Evolutionary conservation across 1,140 invertebrate genomes (phyloP).

Genomic region (Lepidurus apus): DNA sequence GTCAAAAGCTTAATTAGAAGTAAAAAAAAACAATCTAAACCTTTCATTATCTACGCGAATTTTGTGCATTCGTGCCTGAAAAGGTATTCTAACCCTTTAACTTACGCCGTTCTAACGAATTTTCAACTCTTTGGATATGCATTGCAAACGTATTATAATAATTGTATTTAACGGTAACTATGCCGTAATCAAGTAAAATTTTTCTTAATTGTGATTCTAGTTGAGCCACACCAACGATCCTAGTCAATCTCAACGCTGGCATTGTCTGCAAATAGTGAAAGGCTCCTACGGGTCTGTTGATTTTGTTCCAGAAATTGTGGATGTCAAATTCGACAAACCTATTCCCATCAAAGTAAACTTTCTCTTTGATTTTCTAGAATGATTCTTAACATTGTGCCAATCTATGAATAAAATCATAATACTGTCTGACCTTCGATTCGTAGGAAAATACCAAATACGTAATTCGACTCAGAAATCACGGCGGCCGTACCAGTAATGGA

Average conservation of each 20-base stretch:
- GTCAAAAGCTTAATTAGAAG: too few relatives aligned
- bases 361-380: neutral
- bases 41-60: too few relatives aligned
- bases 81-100: too few relatives aligned
- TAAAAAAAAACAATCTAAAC: too few relatives aligned
- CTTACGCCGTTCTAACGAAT: too few relatives aligned
- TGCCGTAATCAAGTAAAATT: neutral
- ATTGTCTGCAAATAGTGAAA: slow-evolving; percentile 62
- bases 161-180: too few relatives aligned
- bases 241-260: slow-evolving; percentile 55
- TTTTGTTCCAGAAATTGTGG: slow-evolving; percentile 68
- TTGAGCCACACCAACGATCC: slow-evolving; percentile 37
- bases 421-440: neutral
- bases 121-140: too few relatives aligned
- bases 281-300: slow-evolving; percentile 72
- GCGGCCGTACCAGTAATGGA: slow-evolving; percentile 86
- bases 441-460: slow-evolving; percentile 82
- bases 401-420: neutral
- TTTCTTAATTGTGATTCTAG: slow-evolving; percentile 13
- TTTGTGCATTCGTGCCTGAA: too few relatives aligned
- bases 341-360: slow-evolving; percentile 69
- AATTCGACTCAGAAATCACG: slow-evolving; percentile 78
- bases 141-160: too few relatives aligned
- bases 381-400: neutral
- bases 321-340: slow-evolving; percentile 85